phyloP scores from a whole-genome alignment of 64 coral and sea anemone genomes.

The Montipora capricornis region DNA sequence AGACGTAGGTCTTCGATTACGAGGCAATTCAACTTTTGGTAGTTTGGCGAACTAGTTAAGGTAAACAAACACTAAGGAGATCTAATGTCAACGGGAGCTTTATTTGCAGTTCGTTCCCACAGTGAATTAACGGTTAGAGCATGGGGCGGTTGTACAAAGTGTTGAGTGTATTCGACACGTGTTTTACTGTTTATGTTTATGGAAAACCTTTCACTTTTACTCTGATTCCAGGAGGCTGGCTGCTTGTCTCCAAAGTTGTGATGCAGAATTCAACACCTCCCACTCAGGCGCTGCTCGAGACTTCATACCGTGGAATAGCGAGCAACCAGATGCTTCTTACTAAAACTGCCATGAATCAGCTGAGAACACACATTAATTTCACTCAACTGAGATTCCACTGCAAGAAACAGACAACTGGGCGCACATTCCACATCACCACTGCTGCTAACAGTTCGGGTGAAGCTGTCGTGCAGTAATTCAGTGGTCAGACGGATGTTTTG shows the following conservation, averaged over 20 bases:
- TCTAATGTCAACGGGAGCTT: too few species aligned
- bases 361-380: neutral
- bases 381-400: slow-evolving; percentile 16
- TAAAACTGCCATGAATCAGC: neutral
- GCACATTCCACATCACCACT: slow-evolving; percentile 30
- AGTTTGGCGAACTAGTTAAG: too few species aligned
- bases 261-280: neutral
- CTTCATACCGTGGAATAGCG: slow-evolving; percentile 7
- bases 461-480: slow-evolving; percentile 30
- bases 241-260: neutral
- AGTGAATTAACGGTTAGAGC: too few species aligned
- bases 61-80: too few species aligned
- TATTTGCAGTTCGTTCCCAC: too few species aligned
- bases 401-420: neutral
- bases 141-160: too few species aligned
- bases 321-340: slow-evolving; percentile 8
- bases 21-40: too few species aligned
- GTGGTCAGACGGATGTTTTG: neutral
- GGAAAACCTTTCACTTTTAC: too few species aligned
- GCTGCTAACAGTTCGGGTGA: slow-evolving; percentile 10
- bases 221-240: neutral
- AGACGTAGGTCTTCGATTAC: too few species aligned
- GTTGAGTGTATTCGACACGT: too few species aligned
- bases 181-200: too few species aligned
- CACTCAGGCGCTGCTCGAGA: neutral